These are phyloP conservation scores for Tolypeutes matacus DNA, from an alignment of 2,797 vertebrate species.

Conservation along the genomic window DNA sequence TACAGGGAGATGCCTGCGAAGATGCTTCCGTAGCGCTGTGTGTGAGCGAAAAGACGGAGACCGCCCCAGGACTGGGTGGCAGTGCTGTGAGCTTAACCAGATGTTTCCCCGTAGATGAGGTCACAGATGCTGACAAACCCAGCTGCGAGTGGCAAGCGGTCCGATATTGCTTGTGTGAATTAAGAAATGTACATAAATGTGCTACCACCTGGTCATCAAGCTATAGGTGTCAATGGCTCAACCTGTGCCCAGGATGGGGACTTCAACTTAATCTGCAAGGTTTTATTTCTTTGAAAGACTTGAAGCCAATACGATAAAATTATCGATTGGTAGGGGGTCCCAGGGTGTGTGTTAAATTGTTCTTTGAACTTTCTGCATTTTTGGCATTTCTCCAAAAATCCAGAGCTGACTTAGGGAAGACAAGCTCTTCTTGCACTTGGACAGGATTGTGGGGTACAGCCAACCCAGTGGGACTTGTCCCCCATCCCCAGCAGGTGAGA, in stretches of 20 bases:
- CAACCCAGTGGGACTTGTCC: background rate
- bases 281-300: background rate
- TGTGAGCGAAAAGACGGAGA: background rate
- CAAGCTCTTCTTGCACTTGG: background rate
- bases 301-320: background rate
- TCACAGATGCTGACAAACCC: background rate
- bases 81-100: background rate
- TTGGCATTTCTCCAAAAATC: background rate
- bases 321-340: background rate
- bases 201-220: background rate
- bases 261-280: background rate
- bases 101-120: accelerated
- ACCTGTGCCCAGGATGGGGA: background rate
- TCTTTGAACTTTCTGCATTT: background rate
- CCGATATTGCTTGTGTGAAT: too few species aligned
- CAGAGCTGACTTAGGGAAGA: background rate
- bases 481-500: background rate
- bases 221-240: too few species aligned
- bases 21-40: background rate
- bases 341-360: too few species aligned
- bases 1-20: background rate
- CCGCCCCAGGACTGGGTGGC: background rate
- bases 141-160: background rate
- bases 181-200: accelerated
- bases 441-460: background rate